Evolutionary conservation across 2,888 invertebrate genomes (phyloP).

Genomic region (Odontocolon sp.): DNA sequence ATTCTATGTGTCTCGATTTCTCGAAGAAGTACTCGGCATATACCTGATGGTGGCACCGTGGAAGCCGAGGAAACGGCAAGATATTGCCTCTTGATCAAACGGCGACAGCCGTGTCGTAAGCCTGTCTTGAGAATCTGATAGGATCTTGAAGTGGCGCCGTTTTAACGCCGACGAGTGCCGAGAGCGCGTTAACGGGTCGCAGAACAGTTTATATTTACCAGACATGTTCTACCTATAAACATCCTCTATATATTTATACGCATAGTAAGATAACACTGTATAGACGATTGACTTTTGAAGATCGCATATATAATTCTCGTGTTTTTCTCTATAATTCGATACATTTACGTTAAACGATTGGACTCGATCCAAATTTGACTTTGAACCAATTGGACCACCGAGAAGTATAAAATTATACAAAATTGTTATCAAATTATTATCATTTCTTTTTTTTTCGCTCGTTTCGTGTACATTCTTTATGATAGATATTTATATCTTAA

Average conservation of each 20-base stretch:
- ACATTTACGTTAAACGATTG: slow-evolving; percentile 32
- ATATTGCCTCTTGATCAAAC: slow-evolving; percentile 60
- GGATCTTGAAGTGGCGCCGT: slow-evolving; percentile 64
- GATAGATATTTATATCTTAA: slow-evolving; percentile 28
- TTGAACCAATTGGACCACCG: slow-evolving; percentile 44
- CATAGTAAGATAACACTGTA: not conserved
- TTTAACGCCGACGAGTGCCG: slow-evolving; percentile 56
- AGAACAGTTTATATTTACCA: slow-evolving; percentile 47
- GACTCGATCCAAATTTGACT: slow-evolving; percentile 55
- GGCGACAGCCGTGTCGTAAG: slow-evolving; percentile 64
- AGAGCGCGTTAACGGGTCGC: slow-evolving; percentile 54
- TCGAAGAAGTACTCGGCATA: not conserved
- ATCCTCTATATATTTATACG: not conserved
- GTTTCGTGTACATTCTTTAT: slow-evolving; percentile 7
- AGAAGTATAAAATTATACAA: not conserved
- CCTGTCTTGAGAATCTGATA: slow-evolving; percentile 62
- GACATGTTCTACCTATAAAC: slow-evolving; percentile 13
- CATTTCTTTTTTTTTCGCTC: not conserved
- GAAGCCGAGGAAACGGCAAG: slow-evolving; percentile 49
- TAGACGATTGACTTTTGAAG: slow-evolving; percentile 51
- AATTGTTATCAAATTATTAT: not conserved
- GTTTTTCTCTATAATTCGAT: no score
- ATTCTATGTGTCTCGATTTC: not conserved
- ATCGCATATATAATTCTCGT: no score
- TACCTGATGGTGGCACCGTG: not conserved